Conservation (phyloP, 2,888 invertebrate species). For the Macroteleia sp. region DNA sequence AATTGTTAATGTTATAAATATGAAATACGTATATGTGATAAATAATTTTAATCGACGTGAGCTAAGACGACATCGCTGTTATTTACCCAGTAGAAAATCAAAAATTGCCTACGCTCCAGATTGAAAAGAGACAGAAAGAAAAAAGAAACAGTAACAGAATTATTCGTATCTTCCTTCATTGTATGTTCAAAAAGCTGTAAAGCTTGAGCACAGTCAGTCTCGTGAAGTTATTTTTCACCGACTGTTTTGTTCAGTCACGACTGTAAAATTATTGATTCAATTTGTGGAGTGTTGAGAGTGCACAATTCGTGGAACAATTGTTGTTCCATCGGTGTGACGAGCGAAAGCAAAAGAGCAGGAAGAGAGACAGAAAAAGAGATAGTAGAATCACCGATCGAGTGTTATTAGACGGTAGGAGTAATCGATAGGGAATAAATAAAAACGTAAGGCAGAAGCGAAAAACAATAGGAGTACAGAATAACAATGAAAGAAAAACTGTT, state of each 20-base stretch:
- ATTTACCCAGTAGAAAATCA: constrained; percentile 68
- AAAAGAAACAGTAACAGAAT: too few species aligned
- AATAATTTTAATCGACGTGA: constrained; percentile 75
- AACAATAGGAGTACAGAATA: constrained; percentile 6
- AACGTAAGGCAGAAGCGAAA: constrained; percentile 30
- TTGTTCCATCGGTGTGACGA: neutral
- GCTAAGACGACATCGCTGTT: constrained; percentile 73
- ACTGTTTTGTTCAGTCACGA: neutral
- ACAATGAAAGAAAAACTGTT: constrained; percentile 73
- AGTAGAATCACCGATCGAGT: constrained; percentile 17
- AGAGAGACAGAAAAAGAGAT: neutral
- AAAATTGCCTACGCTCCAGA: constrained; percentile 69
- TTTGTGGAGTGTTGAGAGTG: neutral
- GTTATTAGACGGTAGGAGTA: constrained; percentile 32
- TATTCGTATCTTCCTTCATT: too few species aligned
- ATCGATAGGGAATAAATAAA: constrained; percentile 12
- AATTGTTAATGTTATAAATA: constrained; percentile 74
- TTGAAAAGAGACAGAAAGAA: constrained; percentile 1
- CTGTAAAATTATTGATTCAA: constrained; percentile 15
- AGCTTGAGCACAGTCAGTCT: too few species aligned
- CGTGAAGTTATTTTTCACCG: too few species aligned
- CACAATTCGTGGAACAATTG: neutral
- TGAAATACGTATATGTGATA: constrained; percentile 78
- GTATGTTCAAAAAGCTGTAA: too few species aligned
- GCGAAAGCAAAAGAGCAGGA: constrained; percentile 3